A percentile compares a stretch with the other conserved stretches of the same genome.
Evolutionary conservation across 1,140 invertebrate genomes (phyloP).

Genomic region (Augochlora pura): DNA sequence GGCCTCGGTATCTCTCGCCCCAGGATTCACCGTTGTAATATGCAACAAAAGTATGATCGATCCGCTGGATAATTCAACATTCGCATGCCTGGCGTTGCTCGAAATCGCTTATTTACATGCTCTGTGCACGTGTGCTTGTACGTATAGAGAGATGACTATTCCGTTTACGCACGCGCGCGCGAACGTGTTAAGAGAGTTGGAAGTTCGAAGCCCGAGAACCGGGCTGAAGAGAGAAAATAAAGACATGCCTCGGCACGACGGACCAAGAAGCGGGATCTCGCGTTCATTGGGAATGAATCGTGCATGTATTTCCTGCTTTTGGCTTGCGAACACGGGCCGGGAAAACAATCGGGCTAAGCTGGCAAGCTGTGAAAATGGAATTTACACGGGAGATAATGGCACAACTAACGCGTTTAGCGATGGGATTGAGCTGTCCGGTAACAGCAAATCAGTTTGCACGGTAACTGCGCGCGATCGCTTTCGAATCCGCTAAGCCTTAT

Average conservation of each 20-base stretch:
- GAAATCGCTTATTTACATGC: constrained; percentile 35
- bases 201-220: not conserved
- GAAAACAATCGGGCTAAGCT: not conserved
- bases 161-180: not conserved
- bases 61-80: constrained; percentile 17
- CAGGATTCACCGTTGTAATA: constrained; percentile 58
- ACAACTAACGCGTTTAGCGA: not conserved
- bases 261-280: not conserved
- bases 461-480: too few relatives aligned
- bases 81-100: not conserved
- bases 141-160: not conserved
- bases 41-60: constrained; percentile 41
- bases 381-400: not conserved
- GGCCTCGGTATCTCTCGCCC: constrained; percentile 63
- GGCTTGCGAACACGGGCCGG: not conserved
- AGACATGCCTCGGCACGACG: not conserved
- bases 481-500: not conserved
- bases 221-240: not conserved
- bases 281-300: not conserved
- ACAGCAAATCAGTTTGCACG: not conserved
- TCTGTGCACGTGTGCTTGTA: not conserved
- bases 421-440: not conserved
- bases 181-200: not conserved
- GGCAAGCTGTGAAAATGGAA: not conserved
- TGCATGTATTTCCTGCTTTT: not conserved